Conservation (phyloP, 2,797 vertebrate species). For the Eulemur mongoz region DNA sequence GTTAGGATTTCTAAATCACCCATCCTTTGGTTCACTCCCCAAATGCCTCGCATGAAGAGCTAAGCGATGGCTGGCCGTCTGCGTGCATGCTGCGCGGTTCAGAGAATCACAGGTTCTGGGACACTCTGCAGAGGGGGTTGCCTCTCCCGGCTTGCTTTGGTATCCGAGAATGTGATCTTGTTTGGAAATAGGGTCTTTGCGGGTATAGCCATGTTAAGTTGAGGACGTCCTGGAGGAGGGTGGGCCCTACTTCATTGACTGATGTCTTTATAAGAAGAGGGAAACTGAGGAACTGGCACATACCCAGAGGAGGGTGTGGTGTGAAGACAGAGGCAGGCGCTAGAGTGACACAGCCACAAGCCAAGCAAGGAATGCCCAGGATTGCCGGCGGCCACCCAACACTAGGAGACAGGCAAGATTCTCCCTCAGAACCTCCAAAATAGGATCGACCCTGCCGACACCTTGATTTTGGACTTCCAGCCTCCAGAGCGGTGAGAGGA, state of each 20-base stretch:
- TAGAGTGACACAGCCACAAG: accelerated
- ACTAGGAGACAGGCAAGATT: not conserved
- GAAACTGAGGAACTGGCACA: not conserved
- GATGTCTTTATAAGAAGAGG: not conserved
- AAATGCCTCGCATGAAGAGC: not conserved
- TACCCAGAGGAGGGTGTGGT: not conserved
- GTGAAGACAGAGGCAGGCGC: not conserved
- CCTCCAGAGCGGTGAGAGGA: not conserved
- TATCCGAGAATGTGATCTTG: not conserved
- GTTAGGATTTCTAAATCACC: not conserved
- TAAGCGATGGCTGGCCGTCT: not conserved
- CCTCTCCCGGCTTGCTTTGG: not conserved
- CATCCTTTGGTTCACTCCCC: not conserved
- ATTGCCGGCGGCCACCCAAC: not conserved
- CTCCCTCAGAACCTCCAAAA: not conserved
- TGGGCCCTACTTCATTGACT: not conserved
- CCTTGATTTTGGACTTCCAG: not conserved
- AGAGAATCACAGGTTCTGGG: not conserved
- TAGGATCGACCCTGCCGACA: not conserved
- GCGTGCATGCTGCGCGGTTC: accelerated
- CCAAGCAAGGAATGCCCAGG: not conserved
- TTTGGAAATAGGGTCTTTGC: not conserved
- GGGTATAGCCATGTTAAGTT: not conserved
- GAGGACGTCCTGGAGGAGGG: not conserved
- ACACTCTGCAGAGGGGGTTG: not conserved